Evolutionary conservation across 2,797 vertebrate species (phyloP).

Genomic region (Chloroceryle inda): DNA sequence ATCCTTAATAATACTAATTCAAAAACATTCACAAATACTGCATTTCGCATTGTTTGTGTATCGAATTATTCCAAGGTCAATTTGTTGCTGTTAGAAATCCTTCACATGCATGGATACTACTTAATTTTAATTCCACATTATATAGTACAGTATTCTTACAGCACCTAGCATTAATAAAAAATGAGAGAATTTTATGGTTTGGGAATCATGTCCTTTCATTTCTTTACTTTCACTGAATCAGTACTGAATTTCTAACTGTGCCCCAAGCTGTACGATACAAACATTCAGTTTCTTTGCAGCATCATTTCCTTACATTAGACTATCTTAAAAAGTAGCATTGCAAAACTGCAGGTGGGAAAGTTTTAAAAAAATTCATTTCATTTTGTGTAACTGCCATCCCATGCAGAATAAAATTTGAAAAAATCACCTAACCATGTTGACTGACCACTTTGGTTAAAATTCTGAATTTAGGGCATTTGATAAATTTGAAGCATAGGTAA

Average conservation of each 20-base stretch:
- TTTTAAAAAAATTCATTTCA: not conserved
- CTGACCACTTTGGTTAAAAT: not conserved
- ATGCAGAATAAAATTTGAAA: not conserved
- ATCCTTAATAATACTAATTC: not conserved
- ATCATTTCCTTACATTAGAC: not conserved
- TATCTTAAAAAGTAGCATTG: not conserved
- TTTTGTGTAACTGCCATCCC: not conserved
- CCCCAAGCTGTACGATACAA: not conserved
- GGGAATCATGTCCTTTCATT: not conserved
- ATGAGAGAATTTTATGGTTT: not conserved
- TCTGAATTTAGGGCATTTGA: not conserved
- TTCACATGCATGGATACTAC: not conserved
- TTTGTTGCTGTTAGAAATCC: not conserved
- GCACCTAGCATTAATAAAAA: too few species aligned
- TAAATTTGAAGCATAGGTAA: not conserved
- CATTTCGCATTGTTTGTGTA: not conserved
- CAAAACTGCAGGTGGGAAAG: not conserved
- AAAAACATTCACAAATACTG: not conserved
- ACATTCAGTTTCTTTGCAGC: not conserved
- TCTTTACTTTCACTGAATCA: not conserved
- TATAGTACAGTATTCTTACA: not conserved
- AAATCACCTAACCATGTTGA: not conserved
- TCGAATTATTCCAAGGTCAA: not conserved
- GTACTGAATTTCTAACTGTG: not conserved
- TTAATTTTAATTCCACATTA: not conserved